Conservation (phyloP, 2,797 vertebrate species). For the Yasuhikotakia modesta region DNA sequence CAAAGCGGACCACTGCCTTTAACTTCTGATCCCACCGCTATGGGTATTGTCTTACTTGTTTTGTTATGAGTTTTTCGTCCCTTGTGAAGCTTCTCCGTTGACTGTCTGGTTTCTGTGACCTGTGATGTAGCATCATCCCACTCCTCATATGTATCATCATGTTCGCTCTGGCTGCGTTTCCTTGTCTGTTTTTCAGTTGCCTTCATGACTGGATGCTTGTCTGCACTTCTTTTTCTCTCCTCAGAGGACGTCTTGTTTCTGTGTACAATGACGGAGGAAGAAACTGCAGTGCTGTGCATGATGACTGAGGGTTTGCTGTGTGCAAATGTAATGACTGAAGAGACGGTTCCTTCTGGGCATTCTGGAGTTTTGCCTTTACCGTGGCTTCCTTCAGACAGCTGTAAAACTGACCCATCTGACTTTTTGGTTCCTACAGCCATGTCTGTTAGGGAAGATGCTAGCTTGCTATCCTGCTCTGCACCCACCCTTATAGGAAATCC, state of each 20-base stretch:
- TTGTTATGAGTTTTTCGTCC: constrained; percentile 76
- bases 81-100: constrained; percentile 71
- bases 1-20: constrained; percentile 83
- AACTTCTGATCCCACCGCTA: constrained; percentile 71
- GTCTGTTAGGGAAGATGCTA: constrained; percentile 60
- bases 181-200: constrained; percentile 67
- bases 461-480: constrained; percentile 65
- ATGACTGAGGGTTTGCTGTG: constrained; percentile 87
- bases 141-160: constrained; percentile 68
- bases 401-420: constrained; percentile 59
- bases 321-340: constrained; percentile 88
- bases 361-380: constrained; percentile 73
- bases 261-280: constrained; percentile 79
- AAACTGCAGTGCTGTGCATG: constrained; percentile 80
- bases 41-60: constrained; percentile 77
- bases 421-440: constrained; percentile 64
- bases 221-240: constrained; percentile 69
- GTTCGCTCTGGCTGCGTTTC: constrained; percentile 71
- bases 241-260: constrained; percentile 81
- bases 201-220: constrained; percentile 65
- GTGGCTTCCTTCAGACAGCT: constrained; percentile 64
- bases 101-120: constrained; percentile 64
- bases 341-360: constrained; percentile 68
- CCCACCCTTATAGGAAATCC: constrained; percentile 71
- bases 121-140: constrained; percentile 71